Base-by-base conservation (phyloP, 23 tunicate genomes). In the Ascidia mentula region DNA sequence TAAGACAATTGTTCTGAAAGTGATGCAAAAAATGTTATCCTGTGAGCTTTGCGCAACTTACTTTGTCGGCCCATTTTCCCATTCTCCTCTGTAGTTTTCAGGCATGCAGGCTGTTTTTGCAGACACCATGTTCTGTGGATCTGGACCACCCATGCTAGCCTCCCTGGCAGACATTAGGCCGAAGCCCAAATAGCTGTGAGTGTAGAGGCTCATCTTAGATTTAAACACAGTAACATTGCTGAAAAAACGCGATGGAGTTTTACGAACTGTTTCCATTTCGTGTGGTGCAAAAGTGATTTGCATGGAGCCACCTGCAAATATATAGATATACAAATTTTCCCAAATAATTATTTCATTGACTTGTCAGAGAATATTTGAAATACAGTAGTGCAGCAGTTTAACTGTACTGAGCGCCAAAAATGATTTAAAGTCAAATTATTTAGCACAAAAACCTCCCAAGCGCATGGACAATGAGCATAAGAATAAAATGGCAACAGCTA, bases 161-260 rank as follows among this genome's bases (percentile, higher is more conserved):
- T 90, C 90, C 46, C 90, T 39, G 8, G 96, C 87, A 6, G 90
- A 85, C 90, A 85, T 86, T 0, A 90, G 59, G 0, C 96, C 96
- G 12, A 90, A 71, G 30, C 96, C 96, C 20, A 90, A 82, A 40
- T 90, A 90, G 40, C 90, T 85, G 46, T 86, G 96, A 24, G 77
- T 75, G 69, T 86, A 90, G n/a, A 90, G 34, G 24, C 77, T 46
- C 45, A 86, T 69, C 45, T 46, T 38, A 26, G 81, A 69, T 24
- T 75, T 69, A 45, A 90, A 90, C 13, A 86, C 71, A 7, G 87
- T 18, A 13, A 82, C 72, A n/a, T 81, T 76, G 0, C 69, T 84
- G 18, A 77, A 32, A 45, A 53, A 80, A 0, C 72, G 84, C 18
- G 36, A 15, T 15, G 78, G 85, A 13, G 90, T 79, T 24, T 72